A percentile compares a stretch with the other conserved stretches of the same genome.
phyloP scores from a whole-genome alignment of 1,140 invertebrate species.

The Lepidurus couesii region DNA sequence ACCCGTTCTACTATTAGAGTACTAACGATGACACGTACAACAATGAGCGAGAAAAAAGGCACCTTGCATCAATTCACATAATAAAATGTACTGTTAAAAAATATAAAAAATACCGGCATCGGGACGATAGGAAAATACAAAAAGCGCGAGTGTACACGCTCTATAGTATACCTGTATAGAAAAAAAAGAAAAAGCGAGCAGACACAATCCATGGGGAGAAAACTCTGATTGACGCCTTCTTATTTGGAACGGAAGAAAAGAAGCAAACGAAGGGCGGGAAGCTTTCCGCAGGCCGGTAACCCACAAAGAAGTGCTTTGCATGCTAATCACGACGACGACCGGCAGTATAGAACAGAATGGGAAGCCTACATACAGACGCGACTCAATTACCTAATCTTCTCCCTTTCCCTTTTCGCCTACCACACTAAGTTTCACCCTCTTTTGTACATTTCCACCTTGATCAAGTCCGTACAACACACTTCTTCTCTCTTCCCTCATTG shows the following conservation, averaged over 20 bases:
- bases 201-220: background rate
- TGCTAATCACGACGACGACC: slow-evolving; percentile 13
- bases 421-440: background rate
- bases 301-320: slow-evolving; percentile 15
- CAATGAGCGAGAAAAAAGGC: too few species aligned
- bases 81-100: too few species aligned
- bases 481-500: background rate
- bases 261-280: background rate
- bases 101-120: too few species aligned
- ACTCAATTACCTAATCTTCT: slow-evolving; percentile 11
- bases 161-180: background rate
- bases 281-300: background rate
- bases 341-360: background rate
- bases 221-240: slow-evolving; percentile 5
- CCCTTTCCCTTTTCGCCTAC: background rate
- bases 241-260: background rate
- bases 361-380: slow-evolving; percentile 14
- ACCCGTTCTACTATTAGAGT: too few species aligned
- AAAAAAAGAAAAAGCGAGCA: background rate
- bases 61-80: too few species aligned
- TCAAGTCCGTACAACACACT: background rate
- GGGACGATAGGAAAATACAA: too few species aligned
- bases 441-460: background rate
- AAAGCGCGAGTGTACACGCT: background rate
- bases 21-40: too few species aligned